These are phyloP conservation scores for Heliconius cydno DNA, from an alignment of 2,888 invertebrate genomes.

Conservation along the genomic window DNA sequence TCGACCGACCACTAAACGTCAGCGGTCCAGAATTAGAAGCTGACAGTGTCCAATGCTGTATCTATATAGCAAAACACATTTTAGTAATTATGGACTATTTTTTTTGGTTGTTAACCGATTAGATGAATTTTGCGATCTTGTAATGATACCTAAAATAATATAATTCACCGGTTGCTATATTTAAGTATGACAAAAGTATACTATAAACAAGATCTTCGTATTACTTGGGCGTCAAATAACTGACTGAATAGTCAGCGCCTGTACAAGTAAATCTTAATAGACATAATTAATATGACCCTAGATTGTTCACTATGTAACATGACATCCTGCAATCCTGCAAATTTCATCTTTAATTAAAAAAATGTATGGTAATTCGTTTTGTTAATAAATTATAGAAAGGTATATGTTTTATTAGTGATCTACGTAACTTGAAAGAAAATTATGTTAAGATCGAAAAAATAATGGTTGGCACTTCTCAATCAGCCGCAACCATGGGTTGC, in stretches of 20 bases:
- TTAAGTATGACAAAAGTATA: too few species aligned
- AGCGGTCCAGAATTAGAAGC: constrained; percentile 73
- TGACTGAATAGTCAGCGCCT: constrained; percentile 51
- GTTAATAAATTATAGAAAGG: too few species aligned
- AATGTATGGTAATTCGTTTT: too few species aligned
- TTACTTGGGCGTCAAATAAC: constrained; percentile 10
- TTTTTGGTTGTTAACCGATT: not conserved
- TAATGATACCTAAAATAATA: too few species aligned
- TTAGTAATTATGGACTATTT: constrained; percentile 44
- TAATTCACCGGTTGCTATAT: too few species aligned
- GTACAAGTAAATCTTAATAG: constrained; percentile 68
- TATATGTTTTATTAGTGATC: too few species aligned
- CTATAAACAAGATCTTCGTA: too few species aligned
- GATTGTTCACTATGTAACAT: constrained; percentile 48
- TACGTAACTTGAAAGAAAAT: too few species aligned
- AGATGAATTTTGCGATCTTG: not conserved
- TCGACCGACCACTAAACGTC: constrained; percentile 69
- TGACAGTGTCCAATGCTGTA: constrained; percentile 64
- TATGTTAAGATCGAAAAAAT: too few species aligned
- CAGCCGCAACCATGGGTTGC: too few species aligned
- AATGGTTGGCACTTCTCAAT: too few species aligned
- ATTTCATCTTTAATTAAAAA: too few species aligned
- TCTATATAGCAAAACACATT: constrained; percentile 58
- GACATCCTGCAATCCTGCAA: constrained; percentile 22
- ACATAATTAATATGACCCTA: constrained; percentile 68